phyloP scores from a whole-genome alignment of 2,113 vertebrate genomes.

The Hyaena hyaena region DNA sequence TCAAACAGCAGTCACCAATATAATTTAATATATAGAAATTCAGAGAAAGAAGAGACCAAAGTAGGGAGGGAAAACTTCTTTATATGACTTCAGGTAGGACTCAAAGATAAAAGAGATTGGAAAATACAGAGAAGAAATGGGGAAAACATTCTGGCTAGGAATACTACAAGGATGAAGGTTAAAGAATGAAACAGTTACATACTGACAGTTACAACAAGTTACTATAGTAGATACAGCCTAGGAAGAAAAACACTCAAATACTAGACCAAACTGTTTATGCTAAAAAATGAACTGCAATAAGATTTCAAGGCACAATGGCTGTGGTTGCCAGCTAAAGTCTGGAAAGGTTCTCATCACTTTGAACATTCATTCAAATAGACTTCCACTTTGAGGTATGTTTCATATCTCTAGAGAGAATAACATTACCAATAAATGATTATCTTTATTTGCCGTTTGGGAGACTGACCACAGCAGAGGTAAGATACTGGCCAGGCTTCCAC shows the following conservation, averaged over 20 bases:
- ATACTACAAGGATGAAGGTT: not conserved
- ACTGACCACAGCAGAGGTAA: not conserved
- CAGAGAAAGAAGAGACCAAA: not conserved
- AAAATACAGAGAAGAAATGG: constrained; percentile 1
- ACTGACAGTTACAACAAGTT: not conserved
- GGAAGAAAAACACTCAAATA: constrained; percentile 33
- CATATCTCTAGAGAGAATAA: not conserved
- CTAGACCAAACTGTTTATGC: constrained; percentile 15
- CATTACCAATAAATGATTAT: not conserved
- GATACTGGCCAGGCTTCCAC: not conserved
- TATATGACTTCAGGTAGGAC: not conserved
- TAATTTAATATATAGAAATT: not conserved
- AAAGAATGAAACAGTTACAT: not conserved
- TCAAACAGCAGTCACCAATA: not conserved
- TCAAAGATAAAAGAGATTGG: not conserved
- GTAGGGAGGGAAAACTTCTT: not conserved
- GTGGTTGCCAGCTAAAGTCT: not conserved
- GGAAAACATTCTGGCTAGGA: not conserved
- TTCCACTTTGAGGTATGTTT: not conserved
- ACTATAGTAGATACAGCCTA: not conserved
- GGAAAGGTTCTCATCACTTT: not conserved
- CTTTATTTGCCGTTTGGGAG: constrained; percentile 17
- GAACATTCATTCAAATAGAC: not conserved
- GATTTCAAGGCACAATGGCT: not conserved
- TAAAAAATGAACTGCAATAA: constrained; percentile 32